These are phyloP conservation scores for Megaptera novaeangliae DNA, from an alignment of 2,113 vertebrate genomes.

Conservation along the genomic window DNA sequence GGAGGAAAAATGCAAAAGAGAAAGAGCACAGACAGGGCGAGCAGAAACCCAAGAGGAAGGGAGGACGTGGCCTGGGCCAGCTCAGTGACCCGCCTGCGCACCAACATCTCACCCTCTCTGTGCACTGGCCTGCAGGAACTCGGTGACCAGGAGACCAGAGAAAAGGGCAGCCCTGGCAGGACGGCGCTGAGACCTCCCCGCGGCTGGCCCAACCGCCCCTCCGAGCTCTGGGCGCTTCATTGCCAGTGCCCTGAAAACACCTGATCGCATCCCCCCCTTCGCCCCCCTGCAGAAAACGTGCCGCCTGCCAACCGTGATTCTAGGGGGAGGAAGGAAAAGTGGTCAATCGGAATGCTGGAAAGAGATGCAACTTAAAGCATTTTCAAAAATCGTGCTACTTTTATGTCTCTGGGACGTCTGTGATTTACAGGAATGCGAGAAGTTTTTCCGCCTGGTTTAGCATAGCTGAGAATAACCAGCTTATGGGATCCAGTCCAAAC, in stretches of 20 bases:
- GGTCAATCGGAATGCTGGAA: background rate
- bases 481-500: background rate
- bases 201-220: too few relatives aligned
- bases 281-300: background rate
- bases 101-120: background rate
- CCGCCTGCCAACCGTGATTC: background rate
- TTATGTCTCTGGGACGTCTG: background rate
- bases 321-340: background rate
- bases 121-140: background rate
- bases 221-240: background rate
- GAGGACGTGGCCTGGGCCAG: too few relatives aligned
- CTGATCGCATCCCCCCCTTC: background rate
- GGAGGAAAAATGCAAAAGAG: accelerated
- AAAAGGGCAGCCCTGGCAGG: background rate
- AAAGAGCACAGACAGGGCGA: background rate
- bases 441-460: background rate
- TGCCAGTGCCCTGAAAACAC: background rate
- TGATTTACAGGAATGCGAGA: background rate
- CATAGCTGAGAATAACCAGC: background rate
- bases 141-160: background rate
- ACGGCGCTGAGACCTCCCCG: background rate
- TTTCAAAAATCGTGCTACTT: background rate
- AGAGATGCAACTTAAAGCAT: too few relatives aligned
- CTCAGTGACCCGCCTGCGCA: background rate
- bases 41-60: background rate